Base-by-base conservation (phyloP, 2,113 vertebrate species). In the Gila orcuttii region DNA sequence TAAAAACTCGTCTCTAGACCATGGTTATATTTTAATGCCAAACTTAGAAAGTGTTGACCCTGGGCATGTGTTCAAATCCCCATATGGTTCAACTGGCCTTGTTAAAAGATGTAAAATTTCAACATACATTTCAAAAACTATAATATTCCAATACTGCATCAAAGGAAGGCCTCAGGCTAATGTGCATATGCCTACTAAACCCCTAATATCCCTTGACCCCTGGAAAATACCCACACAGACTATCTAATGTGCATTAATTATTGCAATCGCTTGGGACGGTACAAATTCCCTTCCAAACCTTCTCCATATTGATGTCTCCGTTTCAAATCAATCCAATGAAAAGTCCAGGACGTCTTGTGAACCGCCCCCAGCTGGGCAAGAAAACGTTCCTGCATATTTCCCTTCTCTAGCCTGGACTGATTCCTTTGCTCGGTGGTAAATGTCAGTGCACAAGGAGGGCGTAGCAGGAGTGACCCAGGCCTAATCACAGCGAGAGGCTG, bases 391-490 rank as follows among this genome's bases (percentile, higher is more conserved):
- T 47, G 19, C 50, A 17, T 33, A 55, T 68, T 76, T 74, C 59
- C 74, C 57, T 71, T 71, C 68, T 39, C 36, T 42, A 71, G 21
- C 8, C 66, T 39, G 66, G 17, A 36, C 66, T 69, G 66, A 79
- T 10, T 75, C 17, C 28, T 62, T 23, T 79, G 21, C 81, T 64
- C 66, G 23, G 55, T 79, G 66, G 42, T 79, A 80, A 87, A 87
- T 75, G 79, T 85, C 85, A 89, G 87, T 23, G 60, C 62, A 77
- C 85, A 85, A 21, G 36, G 69, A 82, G 71, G 71, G 36, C 17
- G 13, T 15, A 86, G 77, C 25, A 82, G 73, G 36, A 47, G 60
- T 86, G 83, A 87, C 82, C 89, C 86, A 59, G 6, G 52, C 60
- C 55, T 79, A 55, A 82, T 66, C 62, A 62, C 50, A 57, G 50